Evolutionary conservation across 2,888 invertebrate genomes (phyloP).

Genomic region (Patella caerulea): DNA sequence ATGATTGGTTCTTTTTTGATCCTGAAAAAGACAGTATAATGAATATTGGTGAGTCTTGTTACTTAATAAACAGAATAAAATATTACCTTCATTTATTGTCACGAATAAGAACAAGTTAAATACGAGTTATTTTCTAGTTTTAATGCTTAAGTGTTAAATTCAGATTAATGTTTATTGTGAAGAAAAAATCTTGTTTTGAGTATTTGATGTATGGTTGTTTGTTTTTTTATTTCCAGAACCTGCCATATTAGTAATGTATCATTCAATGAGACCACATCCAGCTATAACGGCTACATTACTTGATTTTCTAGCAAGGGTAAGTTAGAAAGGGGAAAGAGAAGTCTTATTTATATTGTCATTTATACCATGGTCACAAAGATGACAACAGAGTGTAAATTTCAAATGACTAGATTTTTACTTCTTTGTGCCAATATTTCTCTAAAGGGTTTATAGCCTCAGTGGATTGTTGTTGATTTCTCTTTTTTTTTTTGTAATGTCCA

Average conservation of each 20-base stretch:
- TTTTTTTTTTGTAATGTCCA: too few species aligned
- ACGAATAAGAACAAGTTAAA: too few species aligned
- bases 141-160: too few species aligned
- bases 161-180: too few species aligned
- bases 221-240: conserved; percentile 77
- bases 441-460: too few species aligned
- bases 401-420: too few species aligned
- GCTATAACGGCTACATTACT: conserved; percentile 90
- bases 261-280: conserved; percentile 92
- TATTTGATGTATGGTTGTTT: neutral
- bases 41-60: conserved; percentile 80
- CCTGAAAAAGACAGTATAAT: conserved; percentile 93
- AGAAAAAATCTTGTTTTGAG: too few species aligned
- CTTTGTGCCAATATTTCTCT: too few species aligned
- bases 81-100: neutral
- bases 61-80: neutral
- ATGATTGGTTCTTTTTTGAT: conserved; percentile 94
- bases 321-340: conserved; percentile 26
- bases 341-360: neutral
- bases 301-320: conserved; percentile 87
- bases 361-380: neutral
- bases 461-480: too few species aligned
- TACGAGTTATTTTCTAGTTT: too few species aligned
- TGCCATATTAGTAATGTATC: conserved; percentile 92
- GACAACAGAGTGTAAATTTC: too few species aligned